Base-by-base conservation (phyloP, 1,140 invertebrate species). In the Cepaea nemoralis region DNA sequence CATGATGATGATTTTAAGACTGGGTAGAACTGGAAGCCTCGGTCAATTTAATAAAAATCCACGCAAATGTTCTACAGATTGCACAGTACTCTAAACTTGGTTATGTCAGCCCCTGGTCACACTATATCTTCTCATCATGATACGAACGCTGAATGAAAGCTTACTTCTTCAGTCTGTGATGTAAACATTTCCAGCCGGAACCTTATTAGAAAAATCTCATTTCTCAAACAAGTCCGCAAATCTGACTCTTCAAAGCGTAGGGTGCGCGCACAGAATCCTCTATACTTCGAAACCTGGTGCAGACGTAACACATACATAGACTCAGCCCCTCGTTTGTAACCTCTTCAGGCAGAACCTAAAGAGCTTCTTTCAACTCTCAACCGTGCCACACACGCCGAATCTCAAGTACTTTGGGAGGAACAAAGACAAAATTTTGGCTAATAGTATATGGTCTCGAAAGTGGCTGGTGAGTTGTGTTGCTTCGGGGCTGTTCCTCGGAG, bases 321-420 rank as follows among this genome's bases (percentile, higher is more conserved):
- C n/a, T 27, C 59, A 31, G 59, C 5, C 59, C 27, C 5, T 45
- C 16, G 42, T 22, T 3, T 55, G 50, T 55, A 55, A 55, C 50
- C 27, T 63, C 59, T 27, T 63, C 5, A 14, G 5, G n/a, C 6
- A 3, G 59, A 19, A 31, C 59, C 22, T 22, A 63, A 63, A 31
- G 27, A 31, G 33, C 59, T 2, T 6, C 59, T 63, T n/a, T 5
- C 59, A 14, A 27, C 59, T 31, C 59, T 63, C 59, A 63, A n/a
- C n/a, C 27, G 59, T n/a, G 39, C 69, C 69, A 70, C 69, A 70
- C 69, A 70, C 69, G 69, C 19, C 24, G 69, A 24, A 42, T 70
- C 69, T 70, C 69, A 70, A 70, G 69, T 70, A 70, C 69, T 70
- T 39, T 40, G 69, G 35, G 35, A 40, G 69, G 69, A 70, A 70